Percentiles rank a stretch among this genome's conserved stretches.
These are phyloP conservation scores for Hemibagrus guttatus DNA, from an alignment of 2,797 vertebrate genomes.

Conservation along the genomic window DNA sequence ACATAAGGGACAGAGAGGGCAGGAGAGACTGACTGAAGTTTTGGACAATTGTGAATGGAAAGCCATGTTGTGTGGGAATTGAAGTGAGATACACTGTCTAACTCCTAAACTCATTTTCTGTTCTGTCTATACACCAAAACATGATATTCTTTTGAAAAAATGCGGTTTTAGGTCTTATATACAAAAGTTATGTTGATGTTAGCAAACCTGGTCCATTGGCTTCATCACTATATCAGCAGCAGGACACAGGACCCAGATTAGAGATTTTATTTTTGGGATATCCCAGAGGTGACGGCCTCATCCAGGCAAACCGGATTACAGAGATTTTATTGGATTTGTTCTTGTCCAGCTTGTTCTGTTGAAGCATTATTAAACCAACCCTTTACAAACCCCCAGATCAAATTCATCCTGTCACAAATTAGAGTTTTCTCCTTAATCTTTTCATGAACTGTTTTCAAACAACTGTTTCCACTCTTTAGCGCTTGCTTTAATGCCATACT, in stretches of 20 bases:
- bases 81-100: conserved; percentile 11
- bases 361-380: conserved; percentile 56
- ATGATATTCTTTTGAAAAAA: neutral
- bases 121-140: neutral
- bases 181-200: neutral
- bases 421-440: conserved; percentile 33
- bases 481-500: conserved; percentile 12
- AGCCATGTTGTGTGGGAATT: neutral
- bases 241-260: conserved; percentile 27
- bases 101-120: conserved; percentile 2
- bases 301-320: conserved; percentile 57
- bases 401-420: conserved; percentile 50
- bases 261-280: conserved; percentile 37
- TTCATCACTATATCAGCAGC: conserved; percentile 18
- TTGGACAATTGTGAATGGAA: neutral
- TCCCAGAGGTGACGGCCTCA: conserved; percentile 57
- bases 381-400: conserved; percentile 50
- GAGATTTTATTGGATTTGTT: conserved; percentile 57
- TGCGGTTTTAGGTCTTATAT: conserved; percentile 43
- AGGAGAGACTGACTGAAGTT: neutral
- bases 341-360: conserved; percentile 55
- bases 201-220: conserved; percentile 60
- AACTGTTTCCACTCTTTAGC: neutral
- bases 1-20: neutral
- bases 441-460: neutral